phyloP scores from a whole-genome alignment of 2,797 vertebrate species.

The Lepidocolaptes lacrymiger region DNA sequence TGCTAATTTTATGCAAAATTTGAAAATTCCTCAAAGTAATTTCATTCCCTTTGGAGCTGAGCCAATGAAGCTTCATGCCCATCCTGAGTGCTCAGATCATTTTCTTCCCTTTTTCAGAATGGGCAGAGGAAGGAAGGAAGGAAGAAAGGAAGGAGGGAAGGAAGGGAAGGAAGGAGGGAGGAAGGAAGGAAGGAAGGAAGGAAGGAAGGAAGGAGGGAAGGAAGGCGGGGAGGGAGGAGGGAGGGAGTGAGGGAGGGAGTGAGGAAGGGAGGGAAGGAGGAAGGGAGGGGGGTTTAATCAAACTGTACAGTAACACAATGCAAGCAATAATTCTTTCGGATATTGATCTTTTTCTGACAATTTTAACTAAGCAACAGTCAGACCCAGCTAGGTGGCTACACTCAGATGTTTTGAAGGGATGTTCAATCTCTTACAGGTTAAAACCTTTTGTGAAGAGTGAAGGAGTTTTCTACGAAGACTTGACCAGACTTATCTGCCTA shows the following conservation, averaged over 20 bases:
- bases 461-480: not conserved
- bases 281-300: not conserved
- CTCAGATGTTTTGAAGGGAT: not conserved
- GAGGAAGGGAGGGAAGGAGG: too few relatives aligned
- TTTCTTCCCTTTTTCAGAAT: not conserved
- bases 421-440: not conserved
- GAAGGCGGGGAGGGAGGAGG: too few relatives aligned
- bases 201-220: not conserved
- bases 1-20: slow-evolving; percentile 35
- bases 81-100: not conserved
- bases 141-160: not conserved
- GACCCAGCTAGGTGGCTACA: not conserved
- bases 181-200: not conserved
- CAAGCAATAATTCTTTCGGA: not conserved
- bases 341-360: not conserved
- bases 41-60: not conserved
- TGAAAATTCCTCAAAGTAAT: slow-evolving; percentile 33
- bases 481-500: not conserved
- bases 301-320: not conserved
- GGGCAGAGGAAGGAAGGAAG: not conserved
- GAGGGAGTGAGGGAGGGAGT: not conserved
- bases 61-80: not conserved
- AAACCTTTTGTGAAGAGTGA: not conserved
- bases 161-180: not conserved
- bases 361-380: not conserved